phyloP scores from a whole-genome alignment of 2,888 invertebrate species.

The Thecophora atra region DNA sequence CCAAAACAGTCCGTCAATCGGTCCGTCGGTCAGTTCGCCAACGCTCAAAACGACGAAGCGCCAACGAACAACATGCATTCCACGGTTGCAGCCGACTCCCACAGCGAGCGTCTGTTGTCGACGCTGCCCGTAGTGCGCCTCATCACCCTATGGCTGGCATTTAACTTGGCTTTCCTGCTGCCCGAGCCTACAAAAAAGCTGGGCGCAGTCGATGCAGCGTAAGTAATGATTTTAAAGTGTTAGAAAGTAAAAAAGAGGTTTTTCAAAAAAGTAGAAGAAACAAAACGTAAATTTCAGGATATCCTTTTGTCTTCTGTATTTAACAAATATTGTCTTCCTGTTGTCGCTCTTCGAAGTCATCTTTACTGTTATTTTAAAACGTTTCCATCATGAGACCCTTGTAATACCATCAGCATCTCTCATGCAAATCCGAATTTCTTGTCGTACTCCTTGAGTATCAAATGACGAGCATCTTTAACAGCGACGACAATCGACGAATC shows the following conservation, averaged over 20 bases:
- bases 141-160: constrained; percentile 65
- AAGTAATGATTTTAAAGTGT: constrained; percentile 50
- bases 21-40: neutral
- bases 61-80: constrained; percentile 51
- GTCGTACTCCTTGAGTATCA: neutral
- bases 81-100: constrained; percentile 52
- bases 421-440: neutral
- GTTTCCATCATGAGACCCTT: too few relatives aligned
- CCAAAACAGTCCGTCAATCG: neutral
- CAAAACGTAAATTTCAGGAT: too few relatives aligned
- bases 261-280: too few relatives aligned
- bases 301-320: too few relatives aligned
- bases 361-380: too few relatives aligned
- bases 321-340: too few relatives aligned
- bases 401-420: neutral
- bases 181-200: constrained; percentile 63
- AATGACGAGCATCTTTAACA: too few relatives aligned
- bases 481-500: too few relatives aligned
- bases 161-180: constrained; percentile 64
- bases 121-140: constrained; percentile 61
- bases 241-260: too few relatives aligned
- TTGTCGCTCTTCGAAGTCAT: too few relatives aligned
- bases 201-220: constrained; percentile 66
- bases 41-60: neutral
- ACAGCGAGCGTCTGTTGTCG: constrained; percentile 58